These are phyloP conservation scores for Calephelis perditalis DNA, from an alignment of 2,888 invertebrate species.

Conservation along the genomic window DNA sequence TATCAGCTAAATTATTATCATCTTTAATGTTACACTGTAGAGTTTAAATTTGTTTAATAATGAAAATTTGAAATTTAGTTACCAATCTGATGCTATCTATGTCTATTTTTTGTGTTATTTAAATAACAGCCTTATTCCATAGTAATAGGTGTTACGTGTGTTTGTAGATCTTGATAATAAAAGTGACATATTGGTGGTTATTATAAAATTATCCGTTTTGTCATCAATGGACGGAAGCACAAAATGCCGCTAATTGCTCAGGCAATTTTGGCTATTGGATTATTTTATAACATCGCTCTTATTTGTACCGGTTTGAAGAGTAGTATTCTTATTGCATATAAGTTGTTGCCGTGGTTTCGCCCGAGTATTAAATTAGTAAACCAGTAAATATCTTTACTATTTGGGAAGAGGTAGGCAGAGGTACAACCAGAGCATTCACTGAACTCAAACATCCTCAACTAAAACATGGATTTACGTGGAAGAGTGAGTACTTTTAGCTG, in stretches of 20 bases:
- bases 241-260: conserved; percentile 26
- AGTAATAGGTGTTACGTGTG: conserved; percentile 1
- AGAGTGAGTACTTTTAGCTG: too few species aligned
- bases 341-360: too few species aligned
- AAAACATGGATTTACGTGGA: too few species aligned
- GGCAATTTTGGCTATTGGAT: conserved; percentile 30
- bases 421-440: too few species aligned
- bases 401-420: too few species aligned
- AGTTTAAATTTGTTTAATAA: conserved; percentile 9
- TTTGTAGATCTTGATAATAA: conserved; percentile 26
- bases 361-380: too few species aligned
- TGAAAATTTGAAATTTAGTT: too few species aligned
- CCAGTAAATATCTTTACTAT: too few species aligned
- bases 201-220: conserved; percentile 36
- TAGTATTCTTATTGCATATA: too few species aligned
- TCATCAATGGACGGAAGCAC: conserved; percentile 33
- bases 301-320: too few species aligned
- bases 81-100: background rate
- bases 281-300: background rate
- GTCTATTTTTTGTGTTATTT: background rate
- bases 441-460: too few species aligned
- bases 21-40: background rate
- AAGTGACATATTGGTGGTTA: conserved; percentile 34
- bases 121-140: conserved; percentile 19
- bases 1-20: background rate